Percentiles rank a stretch among this genome's conserved stretches.
Conservation (phyloP, 2,797 vertebrate genomes). For the Australoheros facetus region DNA sequence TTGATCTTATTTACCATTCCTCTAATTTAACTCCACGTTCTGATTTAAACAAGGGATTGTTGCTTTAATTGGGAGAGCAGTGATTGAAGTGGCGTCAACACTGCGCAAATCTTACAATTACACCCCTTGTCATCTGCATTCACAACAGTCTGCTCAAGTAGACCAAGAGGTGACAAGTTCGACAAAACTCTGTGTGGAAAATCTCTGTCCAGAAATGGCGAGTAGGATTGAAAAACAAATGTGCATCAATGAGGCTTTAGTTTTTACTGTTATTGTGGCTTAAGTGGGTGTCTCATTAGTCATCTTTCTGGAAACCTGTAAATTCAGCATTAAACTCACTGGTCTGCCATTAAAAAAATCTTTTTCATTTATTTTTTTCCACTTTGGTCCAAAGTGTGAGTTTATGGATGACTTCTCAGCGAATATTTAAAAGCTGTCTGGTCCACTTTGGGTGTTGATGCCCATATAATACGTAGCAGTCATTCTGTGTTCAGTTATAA, state of each 20-base stretch:
- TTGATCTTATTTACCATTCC: slow-evolving; percentile 3
- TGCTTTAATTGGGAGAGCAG: slow-evolving; percentile 44
- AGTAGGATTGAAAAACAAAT: neutral
- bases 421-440: neutral
- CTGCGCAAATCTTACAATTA: neutral
- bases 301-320: neutral
- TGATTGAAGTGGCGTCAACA: slow-evolving; percentile 4
- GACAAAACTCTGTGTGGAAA: neutral
- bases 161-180: neutral
- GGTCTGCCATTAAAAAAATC: neutral
- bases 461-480: neutral
- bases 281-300: neutral
- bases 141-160: neutral
- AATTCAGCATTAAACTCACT: neutral
- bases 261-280: neutral
- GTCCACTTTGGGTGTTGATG: neutral
- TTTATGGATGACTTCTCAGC: neutral
- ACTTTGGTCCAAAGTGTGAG: neutral
- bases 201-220: neutral
- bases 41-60: slow-evolving; percentile 34
- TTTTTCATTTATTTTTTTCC: no score
- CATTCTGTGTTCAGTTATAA: neutral
- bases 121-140: slow-evolving; percentile 15
- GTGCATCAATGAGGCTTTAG: neutral
- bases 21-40: slow-evolving; percentile 21